Conservation (phyloP, 2,888 invertebrate genomes). For the Epirrhoe tristata region DNA sequence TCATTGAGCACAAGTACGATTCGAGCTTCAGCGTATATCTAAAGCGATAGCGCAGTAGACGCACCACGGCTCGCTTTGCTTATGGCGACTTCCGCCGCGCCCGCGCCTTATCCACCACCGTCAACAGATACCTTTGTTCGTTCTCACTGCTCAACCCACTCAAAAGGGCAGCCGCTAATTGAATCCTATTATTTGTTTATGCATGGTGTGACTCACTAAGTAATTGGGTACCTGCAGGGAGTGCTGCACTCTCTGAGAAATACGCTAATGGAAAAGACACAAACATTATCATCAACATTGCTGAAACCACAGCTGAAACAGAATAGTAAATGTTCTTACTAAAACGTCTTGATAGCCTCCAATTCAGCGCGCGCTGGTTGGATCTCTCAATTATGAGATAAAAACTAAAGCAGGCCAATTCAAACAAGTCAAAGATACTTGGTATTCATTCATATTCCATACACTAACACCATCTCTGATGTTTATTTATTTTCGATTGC, state of each 20-base stretch:
- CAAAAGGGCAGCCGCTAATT: conserved; percentile 65
- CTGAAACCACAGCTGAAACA: neutral
- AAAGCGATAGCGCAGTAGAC: conserved; percentile 24
- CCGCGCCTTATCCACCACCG: conserved; percentile 60
- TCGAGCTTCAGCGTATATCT: conserved; percentile 12
- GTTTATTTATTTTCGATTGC: conserved; percentile 3
- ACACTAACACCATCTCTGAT: neutral
- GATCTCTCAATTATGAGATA: neutral
- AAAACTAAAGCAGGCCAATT: neutral
- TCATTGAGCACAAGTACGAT: conserved; percentile 6
- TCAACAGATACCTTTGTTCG: conserved; percentile 65
- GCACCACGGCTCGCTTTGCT: conserved; percentile 38
- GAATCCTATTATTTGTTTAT: conserved; percentile 66
- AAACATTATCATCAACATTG: neutral
- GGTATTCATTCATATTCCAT: neutral
- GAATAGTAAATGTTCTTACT: neutral
- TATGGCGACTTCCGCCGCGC: conserved; percentile 70
- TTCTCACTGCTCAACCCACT: conserved; percentile 59
- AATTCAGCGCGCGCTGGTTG: neutral
- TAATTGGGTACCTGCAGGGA: conserved; percentile 47
- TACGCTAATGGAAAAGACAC: conserved; percentile 8
- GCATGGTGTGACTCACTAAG: conserved; percentile 54
- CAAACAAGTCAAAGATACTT: neutral
- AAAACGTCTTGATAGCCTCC: no score
- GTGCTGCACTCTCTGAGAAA: neutral